Base-by-base conservation (phyloP, 2,888 invertebrate genomes). In the Congeria kusceri region DNA sequence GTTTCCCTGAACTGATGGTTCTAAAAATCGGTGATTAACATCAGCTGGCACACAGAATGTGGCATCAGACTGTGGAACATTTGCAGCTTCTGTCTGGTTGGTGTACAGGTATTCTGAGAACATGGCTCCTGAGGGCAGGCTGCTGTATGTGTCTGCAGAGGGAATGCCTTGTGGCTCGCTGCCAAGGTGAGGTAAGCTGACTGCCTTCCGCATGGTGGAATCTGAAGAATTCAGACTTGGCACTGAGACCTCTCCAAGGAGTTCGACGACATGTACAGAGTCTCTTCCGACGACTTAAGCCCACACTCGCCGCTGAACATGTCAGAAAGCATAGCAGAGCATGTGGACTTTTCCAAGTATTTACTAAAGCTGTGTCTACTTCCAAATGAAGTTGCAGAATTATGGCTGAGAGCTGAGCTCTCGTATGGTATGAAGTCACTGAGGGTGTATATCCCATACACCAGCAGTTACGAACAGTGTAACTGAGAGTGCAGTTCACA, bases 271-370 rank as follows among this genome's bases (percentile, higher is more conserved):
- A 80, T 1, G 1, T 82, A 83, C 32, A 78, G 46, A 18, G 71
- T 74, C 27, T 77, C 80, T 11, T 71, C 78, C 1, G 82, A 83
- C 4, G 67, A 64, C 49, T 68, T 53, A 0, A 58, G 53, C 11
- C 69, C 70, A 49, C 73, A 69, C 28, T 62, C 64, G 56, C 79
- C 77, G 58, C 72, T 80, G 11, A 82, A 84, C 56, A 75, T 69
- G 39, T 80, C 80, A 18, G 80, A 82, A n/a, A 80, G 47, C 13
- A 73, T 53, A 7, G 75, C 80, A 18, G 80, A 80, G 29, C 77
- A 57, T 39, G 80, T 82, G 49, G 80, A 80, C 29, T 68, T 71
- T 32, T 84, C 84, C 53, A 74, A 61, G 53, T 57, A 66, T 1
- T 46, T 46, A 44, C 71, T 77, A 18, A 46, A 47, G 25, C 66